Evolutionary conservation across 2,888 invertebrate genomes (phyloP), one percentile per base, ranked within the genome.

Genomic region (Aphidoletes aphidimyza): DNA sequence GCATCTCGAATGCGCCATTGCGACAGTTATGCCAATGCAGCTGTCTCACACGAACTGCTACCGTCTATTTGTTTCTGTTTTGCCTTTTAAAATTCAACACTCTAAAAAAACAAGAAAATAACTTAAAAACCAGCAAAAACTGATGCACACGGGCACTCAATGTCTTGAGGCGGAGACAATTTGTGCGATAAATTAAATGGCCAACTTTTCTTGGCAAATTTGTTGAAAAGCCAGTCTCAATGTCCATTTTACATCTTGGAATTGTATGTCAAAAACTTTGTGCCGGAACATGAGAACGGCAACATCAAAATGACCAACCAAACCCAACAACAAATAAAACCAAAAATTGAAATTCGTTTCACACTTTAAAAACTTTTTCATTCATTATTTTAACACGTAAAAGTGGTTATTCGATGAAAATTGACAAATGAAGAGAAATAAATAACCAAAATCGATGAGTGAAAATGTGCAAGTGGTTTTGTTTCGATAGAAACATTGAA

Each of bases 311-410:
- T n/a, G n/a, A n/a, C n/a, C n/a, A n/a, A n/a, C n/a, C n/a, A n/a
- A n/a, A n/a, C n/a, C n/a, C n/a, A n/a, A n/a, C n/a, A n/a, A n/a
- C n/a, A n/a, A n/a, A n/a, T n/a, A n/a, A n/a, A n/a, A n/a, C n/a
- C n/a, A n/a, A n/a, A n/a, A n/a, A n/a, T n/a, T n/a, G 39, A 39
- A 39, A 39, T 54, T 54, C 54, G 54, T 54, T 54, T 54, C 54
- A 22, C 22, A 54, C 54, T 54, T 54, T 54, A 22, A 3, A n/a
- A 54, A 54, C 54, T 54, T 54, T n/a, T 54, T 14, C 17, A 47
- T 54, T 54, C 22, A 54, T 54, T 54, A 5, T 54, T 54, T 54
- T 22, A 22, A 39, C 39, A 39, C 5, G 11, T 11, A 8, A 39
- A 39, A 39, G n/a, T n/a, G n/a, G n/a, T n/a, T n/a, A n/a, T n/a